phyloP scores from a whole-genome alignment of 2,113 vertebrate genomes.

The Atlantisia rogersi region DNA sequence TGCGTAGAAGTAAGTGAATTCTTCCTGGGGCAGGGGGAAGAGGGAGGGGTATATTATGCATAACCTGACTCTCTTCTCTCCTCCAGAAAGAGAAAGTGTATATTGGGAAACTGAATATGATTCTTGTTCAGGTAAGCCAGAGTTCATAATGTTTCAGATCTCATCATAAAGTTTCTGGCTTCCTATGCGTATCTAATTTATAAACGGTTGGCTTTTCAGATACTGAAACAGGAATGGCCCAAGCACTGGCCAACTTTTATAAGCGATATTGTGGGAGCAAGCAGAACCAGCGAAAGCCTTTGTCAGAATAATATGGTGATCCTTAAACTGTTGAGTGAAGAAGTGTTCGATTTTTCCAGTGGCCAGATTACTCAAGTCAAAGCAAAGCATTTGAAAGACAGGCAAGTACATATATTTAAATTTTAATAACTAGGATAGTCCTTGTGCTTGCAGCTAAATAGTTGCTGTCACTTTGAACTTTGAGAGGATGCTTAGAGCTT shows the following conservation, averaged over 20 bases:
- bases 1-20: slow-evolving; percentile 89
- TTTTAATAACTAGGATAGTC: neutral
- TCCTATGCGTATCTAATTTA: neutral
- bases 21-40: neutral
- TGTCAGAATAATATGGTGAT: slow-evolving; percentile 99
- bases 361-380: slow-evolving; percentile 99
- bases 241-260: slow-evolving; percentile 99
- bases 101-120: slow-evolving; percentile 97
- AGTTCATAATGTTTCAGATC: neutral
- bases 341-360: slow-evolving; percentile 99
- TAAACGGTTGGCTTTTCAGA: slow-evolving; percentile 73
- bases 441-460: neutral
- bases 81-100: slow-evolving; percentile 95
- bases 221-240: slow-evolving; percentile 98
- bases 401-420: slow-evolving; percentile 75
- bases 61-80: neutral
- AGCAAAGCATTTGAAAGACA: slow-evolving; percentile 99
- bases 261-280: slow-evolving; percentile 97
- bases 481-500: neutral
- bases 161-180: rapidly evolving
- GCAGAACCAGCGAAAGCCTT: slow-evolving; percentile 96
- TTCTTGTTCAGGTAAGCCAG: slow-evolving; percentile 91
- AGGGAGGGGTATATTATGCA: neutral
- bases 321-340: slow-evolving; percentile 95
- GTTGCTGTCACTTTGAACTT: neutral